Conservation (phyloP, 2,797 vertebrate species). For the Crax fasciolata region DNA sequence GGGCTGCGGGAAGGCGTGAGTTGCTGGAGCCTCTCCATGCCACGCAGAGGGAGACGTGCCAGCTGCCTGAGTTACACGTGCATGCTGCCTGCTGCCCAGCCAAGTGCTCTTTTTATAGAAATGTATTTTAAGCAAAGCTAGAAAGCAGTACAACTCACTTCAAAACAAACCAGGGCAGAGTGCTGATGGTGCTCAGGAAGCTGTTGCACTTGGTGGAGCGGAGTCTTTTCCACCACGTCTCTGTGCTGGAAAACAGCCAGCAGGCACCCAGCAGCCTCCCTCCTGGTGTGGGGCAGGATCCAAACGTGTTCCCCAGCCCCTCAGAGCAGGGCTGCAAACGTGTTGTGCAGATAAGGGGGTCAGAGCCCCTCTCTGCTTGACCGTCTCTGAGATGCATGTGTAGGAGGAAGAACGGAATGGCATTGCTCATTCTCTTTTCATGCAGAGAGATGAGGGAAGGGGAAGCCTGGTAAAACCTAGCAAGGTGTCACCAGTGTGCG, state of each 20-base stretch:
- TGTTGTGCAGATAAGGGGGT: background rate
- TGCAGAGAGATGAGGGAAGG: too few relatives aligned
- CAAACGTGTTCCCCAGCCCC: background rate
- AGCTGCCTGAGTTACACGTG: background rate
- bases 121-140: background rate
- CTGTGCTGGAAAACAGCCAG: background rate
- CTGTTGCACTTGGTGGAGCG: background rate
- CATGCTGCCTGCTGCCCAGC: background rate
- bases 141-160: background rate
- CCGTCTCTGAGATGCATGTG: background rate
- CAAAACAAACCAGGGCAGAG: background rate
- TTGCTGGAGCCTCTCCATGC: background rate
- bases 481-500: background rate
- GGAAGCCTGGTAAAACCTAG: background rate
- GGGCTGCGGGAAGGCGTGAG: rapidly evolving
- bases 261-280: background rate
- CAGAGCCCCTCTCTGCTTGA: background rate
- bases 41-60: rapidly evolving
- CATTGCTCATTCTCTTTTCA: background rate
- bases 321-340: rapidly evolving
- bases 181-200: rapidly evolving
- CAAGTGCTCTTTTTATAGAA: background rate
- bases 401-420: background rate
- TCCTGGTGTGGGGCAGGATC: background rate
- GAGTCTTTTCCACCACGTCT: background rate